Evolutionary conservation across 2,113 vertebrate species (phyloP).

Genomic region (Montifringilla adamsi): DNA sequence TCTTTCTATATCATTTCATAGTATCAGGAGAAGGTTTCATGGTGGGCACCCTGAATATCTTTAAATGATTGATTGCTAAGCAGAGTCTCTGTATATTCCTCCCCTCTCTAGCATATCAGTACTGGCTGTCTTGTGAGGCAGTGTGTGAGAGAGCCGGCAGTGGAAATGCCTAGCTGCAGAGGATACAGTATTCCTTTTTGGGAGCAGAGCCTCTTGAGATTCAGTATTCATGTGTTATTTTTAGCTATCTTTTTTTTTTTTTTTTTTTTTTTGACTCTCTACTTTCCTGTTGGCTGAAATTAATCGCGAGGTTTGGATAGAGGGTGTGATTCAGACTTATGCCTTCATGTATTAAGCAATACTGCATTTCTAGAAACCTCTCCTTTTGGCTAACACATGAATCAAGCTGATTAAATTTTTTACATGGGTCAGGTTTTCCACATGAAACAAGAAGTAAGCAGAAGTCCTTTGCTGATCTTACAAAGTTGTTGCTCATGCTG

Average conservation of each 20-base stretch:
- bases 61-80: background rate
- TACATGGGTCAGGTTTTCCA: background rate
- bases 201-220: background rate
- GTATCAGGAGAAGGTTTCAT: background rate
- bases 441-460: background rate
- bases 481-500: background rate
- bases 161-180: background rate
- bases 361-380: background rate
- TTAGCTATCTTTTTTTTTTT: background rate
- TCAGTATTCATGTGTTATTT: background rate
- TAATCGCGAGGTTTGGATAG: background rate
- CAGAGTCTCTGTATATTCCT: background rate
- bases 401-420: background rate
- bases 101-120: rapidly evolving
- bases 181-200: background rate
- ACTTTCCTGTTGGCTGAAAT: background rate
- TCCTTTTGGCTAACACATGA: background rate
- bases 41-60: background rate
- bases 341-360: background rate
- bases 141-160: background rate
- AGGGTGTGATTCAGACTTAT: background rate
- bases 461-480: background rate
- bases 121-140: background rate
- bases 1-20: background rate
- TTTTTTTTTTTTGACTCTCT: background rate